Base-by-base conservation (phyloP, 1,140 invertebrate genomes). In the Drosophila guanche region DNA sequence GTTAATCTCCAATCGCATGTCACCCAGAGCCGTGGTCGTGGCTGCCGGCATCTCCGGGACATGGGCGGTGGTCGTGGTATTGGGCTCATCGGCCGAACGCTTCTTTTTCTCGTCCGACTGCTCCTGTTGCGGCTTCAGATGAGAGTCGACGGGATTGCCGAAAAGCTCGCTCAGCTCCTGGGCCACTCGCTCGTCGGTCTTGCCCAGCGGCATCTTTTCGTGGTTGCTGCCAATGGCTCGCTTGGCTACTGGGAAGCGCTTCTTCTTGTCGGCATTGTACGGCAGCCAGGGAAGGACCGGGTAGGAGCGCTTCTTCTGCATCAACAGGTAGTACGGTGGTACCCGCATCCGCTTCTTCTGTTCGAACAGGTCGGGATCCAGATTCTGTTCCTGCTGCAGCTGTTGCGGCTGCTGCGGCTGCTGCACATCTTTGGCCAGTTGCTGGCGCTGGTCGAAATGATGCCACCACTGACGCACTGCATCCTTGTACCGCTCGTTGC, bases 181-280 rank as follows among this genome's bases (percentile, higher is more conserved):
- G 48, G 91, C 81, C 27, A 89, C 90, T 29, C 88, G 90, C 45
- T 92, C 91, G 16, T 90, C 89, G 14, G 89, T 90, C 46, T 89
- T 78, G 50, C 48, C 72, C 16, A 81, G 48, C 5, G 74, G 60
- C 2, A 76, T 54, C 16, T 75, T 63, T 0, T 74, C 73, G 5
- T 27, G 53, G 40, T 27, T 37, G 45, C 42, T 91, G 91, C 12
- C 91, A 76, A 78, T 79, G 1, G 92, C 92, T 29, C 94, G 91
- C 90, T 95, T 95, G 22, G 93, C 91, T n/a, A 95, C 93, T 12
- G 94, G 93, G 79, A 94, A 94, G 3, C 94, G 92, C 91, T 95
- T 95, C 74, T 93, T 76, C 43, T 89, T 90, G 46, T 89, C 84
- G 2, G 51, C 63, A n/a, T 85, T 77, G 43, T 89, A 90, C 16